phyloP scores from a whole-genome alignment of 1,140 invertebrate species.

The Temnothorax longispinosus region DNA sequence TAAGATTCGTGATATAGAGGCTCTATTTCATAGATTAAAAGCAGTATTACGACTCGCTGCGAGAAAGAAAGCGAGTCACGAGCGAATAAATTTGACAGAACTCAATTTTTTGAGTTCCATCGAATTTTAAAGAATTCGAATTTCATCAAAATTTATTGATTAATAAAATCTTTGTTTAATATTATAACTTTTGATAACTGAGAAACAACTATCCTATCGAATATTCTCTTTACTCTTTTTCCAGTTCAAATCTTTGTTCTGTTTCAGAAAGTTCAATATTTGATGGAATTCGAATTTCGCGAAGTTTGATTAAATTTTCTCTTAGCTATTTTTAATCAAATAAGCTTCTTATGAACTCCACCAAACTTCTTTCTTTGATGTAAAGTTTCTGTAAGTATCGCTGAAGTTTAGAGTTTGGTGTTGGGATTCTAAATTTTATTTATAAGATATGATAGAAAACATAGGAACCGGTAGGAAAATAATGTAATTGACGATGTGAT shows the following conservation, averaged over 20 bases:
- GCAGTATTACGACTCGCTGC: constrained; percentile 11
- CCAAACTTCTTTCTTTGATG: constrained; percentile 27
- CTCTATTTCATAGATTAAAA: constrained; percentile 65
- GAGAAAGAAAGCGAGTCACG: constrained; percentile 44
- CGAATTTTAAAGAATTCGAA: constrained; percentile 12
- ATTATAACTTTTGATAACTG: not conserved
- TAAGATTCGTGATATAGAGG: constrained; percentile 34
- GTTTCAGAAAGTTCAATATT: not conserved
- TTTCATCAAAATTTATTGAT: not conserved
- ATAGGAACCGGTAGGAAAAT: not conserved
- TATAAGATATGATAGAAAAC: constrained; percentile 42
- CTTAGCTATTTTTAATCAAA: constrained; percentile 32
- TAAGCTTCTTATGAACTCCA: not conserved
- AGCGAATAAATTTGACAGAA: constrained; percentile 40
- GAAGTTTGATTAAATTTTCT: constrained; percentile 20
- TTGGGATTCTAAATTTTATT: constrained; percentile 13
- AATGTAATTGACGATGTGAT: constrained; percentile 26
- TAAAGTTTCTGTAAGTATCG: constrained; percentile 5
- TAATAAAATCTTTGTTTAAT: not conserved
- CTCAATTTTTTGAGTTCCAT: not conserved
- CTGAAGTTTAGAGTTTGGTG: constrained; percentile 26
- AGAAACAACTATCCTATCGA: not conserved
- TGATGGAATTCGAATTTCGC: constrained; percentile 20
- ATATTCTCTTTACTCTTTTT: not conserved
- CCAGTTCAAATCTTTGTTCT: not conserved